These are phyloP conservation scores for Drosophila nikananu DNA, from an alignment of 1,140 invertebrate species.

Conservation along the genomic window DNA sequence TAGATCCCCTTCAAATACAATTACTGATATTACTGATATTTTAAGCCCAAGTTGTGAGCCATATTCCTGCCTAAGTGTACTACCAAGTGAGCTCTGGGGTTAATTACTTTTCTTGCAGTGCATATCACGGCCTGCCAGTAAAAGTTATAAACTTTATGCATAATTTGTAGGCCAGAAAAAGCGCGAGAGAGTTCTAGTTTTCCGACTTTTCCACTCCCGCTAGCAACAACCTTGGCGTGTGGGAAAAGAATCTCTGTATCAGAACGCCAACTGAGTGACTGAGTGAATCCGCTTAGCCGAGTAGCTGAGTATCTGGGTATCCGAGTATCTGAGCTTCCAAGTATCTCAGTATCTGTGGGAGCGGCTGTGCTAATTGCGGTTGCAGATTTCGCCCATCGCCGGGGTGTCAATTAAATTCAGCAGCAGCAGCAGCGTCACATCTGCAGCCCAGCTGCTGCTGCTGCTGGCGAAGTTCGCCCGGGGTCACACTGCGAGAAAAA, in stretches of 20 bases:
- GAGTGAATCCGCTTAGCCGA: background rate
- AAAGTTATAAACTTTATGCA: constrained; percentile 62
- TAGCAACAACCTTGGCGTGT: constrained; percentile 79
- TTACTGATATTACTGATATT: rapidly evolving
- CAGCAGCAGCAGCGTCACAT: constrained; percentile 42
- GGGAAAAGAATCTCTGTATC: constrained; percentile 59
- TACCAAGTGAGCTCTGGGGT: background rate
- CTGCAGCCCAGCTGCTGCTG: constrained; percentile 47
- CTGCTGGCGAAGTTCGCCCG: constrained; percentile 35
- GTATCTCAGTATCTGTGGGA: constrained; percentile 29
- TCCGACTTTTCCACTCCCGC: constrained; percentile 4
- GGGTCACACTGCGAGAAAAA: constrained; percentile 37
- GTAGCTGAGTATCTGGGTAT: background rate
- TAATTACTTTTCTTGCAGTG: background rate
- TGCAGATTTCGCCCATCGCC: constrained; percentile 68
- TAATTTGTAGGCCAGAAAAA: constrained; percentile 77
- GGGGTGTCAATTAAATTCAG: constrained; percentile 80
- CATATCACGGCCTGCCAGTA: constrained; percentile 4
- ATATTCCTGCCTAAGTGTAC: background rate
- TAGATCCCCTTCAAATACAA: background rate
- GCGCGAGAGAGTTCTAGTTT: constrained; percentile 42
- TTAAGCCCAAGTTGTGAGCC: background rate
- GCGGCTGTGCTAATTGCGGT: constrained; percentile 68
- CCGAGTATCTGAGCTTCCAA: background rate
- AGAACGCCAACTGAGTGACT: too few species aligned